Base-by-base conservation (phyloP, 2,113 vertebrate species). In the Otocyon megalotis region DNA sequence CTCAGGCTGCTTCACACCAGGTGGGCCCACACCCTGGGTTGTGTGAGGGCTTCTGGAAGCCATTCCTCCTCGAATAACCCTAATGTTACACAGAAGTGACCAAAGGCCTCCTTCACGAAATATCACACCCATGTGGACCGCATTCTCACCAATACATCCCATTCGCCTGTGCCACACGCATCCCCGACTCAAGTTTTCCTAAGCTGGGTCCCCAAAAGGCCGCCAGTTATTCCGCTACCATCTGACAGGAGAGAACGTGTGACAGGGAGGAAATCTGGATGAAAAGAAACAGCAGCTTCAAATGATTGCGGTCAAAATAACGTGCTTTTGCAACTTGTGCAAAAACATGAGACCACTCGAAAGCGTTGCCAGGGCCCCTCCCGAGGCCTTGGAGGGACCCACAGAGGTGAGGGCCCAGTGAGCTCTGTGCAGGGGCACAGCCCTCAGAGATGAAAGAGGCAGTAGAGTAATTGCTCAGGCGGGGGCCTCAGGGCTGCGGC, bases 381-480 rank as follows among this genome's bases (percentile, higher is more conserved):
- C 58, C 0, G 0, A 60, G 89, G 92, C 69, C 69, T 74, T 56
- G 67, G 62, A 84, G 58, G 88, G 86, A 48, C 37, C 30, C 26
- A 0, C 56, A 76, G 22, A 79, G 71, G 28, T 9, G 60, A 54
- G 58, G 95, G 56, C 80, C 37, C 87, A n/a, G 62, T 32, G 53
- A 50, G 48, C 30, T 91, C 71, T 69, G 56, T 30, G 43, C 65
- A 96, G 72, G 60, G 77, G 79, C 62, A 37, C 50, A 58, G 92
- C 56, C 95, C 89, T 97, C 7, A 6, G 94, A 97, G 97, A 98
- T 98, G 97, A 98, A 97, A 98, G 94, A 88, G 54, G 82, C 65
- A 86, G 77, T 32, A 93, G 88, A 54, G 81, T 82, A 96, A 96
- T 97, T 97, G 94, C 71, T 58, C 58, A 90, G 80, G 81, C 16